Evolutionary conservation across 2,888 invertebrate genomes (phyloP), one percentile per base, ranked within the genome.

Genomic region (Laothoe populi): DNA sequence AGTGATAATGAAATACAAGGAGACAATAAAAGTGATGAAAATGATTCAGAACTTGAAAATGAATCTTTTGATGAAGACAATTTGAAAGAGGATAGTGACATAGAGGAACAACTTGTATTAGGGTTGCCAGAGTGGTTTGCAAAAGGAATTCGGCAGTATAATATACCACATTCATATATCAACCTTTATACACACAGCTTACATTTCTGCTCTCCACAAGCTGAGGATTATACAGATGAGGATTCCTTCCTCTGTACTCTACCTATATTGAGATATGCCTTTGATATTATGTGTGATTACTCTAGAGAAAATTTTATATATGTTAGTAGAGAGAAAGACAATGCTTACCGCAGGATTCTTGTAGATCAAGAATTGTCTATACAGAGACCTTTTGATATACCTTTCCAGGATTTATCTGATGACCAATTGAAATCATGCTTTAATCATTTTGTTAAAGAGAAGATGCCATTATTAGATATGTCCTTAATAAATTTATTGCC

Each of bases 171-270:
- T 8, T 92, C 94, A 64, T 95, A 96, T 71, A 94, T 97, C 26
- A 96, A 97, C 77, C 91, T 97, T 16, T 85, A 95, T 62, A 93
- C 94, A n/a, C 93, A 94, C 44, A 93, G 94, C 64, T 88, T 95
- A 53, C 95, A 95, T 74, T 94, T 96, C 65, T 95, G 95, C 69
- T 93, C 93, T 59, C 95, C 96, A 0, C 96, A 96, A 88, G 94
- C 96, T 5, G 97, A 97, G 82, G 95, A 96, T 80, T 94, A 94
- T 73, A 81, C 83, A 3, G 92, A 93, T 53, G 87, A 93, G 4
- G 94, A 96, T 66, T 93, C 95, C 7, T 94, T 95, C 70, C 74
- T 92, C 7, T 92, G 94, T 61, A 93, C 94, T 35, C 77, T 96
- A 66, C 93, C 94, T 13, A 94, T 97, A 66, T 73, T 97, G 44